These are phyloP conservation scores for Scyliorhinus canicula DNA, from an alignment of 2,797 vertebrate genomes.

Conservation along the genomic window DNA sequence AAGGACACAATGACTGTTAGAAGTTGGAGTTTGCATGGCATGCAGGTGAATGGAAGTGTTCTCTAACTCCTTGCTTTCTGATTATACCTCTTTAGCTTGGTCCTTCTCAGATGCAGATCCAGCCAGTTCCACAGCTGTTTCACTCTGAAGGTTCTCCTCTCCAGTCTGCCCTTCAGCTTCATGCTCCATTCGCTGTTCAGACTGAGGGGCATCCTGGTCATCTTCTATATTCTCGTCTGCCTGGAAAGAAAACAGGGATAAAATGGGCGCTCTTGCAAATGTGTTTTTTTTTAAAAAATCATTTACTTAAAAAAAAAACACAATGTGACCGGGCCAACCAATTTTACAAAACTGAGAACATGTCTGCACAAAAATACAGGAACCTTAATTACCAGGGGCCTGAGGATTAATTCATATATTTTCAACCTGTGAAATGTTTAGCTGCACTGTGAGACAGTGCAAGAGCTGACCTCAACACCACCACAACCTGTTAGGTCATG, in stretches of 20 bases:
- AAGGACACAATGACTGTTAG: neutral
- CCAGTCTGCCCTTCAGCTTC: slow-evolving; percentile 71
- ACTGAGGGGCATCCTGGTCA: slow-evolving; percentile 64
- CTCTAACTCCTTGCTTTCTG: neutral
- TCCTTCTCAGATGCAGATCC: slow-evolving; percentile 81
- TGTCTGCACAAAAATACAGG: too few relatives aligned
- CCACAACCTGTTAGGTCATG: neutral
- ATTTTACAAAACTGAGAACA: neutral
- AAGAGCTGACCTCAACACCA: neutral
- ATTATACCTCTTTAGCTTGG: slow-evolving; percentile 78
- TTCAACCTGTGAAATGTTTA: neutral
- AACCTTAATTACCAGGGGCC: neutral
- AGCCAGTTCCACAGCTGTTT: slow-evolving; percentile 78
- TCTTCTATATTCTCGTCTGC: slow-evolving; percentile 54
- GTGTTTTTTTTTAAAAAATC: too few relatives aligned
- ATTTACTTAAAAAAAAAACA: too few relatives aligned
- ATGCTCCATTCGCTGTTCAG: slow-evolving; percentile 74
- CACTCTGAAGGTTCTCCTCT: slow-evolving; percentile 80
- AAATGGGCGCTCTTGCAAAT: neutral
- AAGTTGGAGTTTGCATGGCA: neutral
- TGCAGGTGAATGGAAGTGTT: neutral
- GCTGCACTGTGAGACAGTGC: neutral
- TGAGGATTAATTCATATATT: neutral
- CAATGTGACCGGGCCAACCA: neutral
- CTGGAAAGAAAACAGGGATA: slow-evolving; percentile 42